phyloP scores from a whole-genome alignment of 2,113 vertebrate genomes.

The Calyptommatus sinebrachiatus region DNA sequence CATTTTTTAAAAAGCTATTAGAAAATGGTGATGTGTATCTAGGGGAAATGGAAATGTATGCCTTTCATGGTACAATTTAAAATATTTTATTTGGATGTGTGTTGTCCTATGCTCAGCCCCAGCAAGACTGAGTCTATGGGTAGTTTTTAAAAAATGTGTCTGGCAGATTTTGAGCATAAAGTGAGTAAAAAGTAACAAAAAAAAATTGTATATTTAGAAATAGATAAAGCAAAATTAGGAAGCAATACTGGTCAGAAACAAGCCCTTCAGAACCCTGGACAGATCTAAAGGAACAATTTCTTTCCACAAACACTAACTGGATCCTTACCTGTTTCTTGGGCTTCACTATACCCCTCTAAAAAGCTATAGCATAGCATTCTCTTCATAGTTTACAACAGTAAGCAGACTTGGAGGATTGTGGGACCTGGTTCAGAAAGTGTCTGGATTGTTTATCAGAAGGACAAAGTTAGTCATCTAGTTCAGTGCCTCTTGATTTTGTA shows the following conservation, averaged over 20 bases:
- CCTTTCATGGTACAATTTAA: not conserved
- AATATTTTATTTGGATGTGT: slow-evolving; percentile 19
- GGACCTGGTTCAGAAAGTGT: not conserved
- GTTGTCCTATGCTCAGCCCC: not conserved
- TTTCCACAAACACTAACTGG: not conserved
- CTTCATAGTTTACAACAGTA: not conserved
- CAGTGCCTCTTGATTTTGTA: not conserved
- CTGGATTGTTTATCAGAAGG: not conserved
- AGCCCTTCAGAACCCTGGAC: slow-evolving; percentile 18
- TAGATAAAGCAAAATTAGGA: not conserved
- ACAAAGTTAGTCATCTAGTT: not conserved
- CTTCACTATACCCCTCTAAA: not conserved
- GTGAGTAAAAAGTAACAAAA: not conserved
- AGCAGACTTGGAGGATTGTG: not conserved
- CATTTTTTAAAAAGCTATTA: slow-evolving; percentile 40
- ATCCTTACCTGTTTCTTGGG: not conserved
- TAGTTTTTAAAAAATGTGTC: not conserved
- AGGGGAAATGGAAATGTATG: slow-evolving; percentile 30
- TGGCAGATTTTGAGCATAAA: not conserved
- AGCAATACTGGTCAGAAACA: not conserved
- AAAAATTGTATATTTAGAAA: not conserved
- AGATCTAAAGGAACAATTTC: not conserved
- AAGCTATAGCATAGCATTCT: not conserved
- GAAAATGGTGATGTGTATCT: slow-evolving; percentile 1
- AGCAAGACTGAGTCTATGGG: not conserved